Conservation (phyloP, 2,888 invertebrate species). For the Ochlodes sylvanus region DNA sequence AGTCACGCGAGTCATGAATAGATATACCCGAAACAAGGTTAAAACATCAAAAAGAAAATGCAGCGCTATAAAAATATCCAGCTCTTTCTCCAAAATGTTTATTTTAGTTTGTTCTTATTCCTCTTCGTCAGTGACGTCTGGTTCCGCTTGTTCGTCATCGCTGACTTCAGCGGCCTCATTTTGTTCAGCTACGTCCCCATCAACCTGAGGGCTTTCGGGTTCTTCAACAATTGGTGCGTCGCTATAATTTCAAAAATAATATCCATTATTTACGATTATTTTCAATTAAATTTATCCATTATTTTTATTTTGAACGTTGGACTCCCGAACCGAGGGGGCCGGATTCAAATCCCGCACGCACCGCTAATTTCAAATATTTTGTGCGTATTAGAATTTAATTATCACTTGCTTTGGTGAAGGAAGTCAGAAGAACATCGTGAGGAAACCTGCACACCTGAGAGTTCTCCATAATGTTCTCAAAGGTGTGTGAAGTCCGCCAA, state of each 20-base stretch:
- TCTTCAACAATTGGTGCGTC: constrained; percentile 78
- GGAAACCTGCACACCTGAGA: too few relatives aligned
- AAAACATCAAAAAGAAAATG: constrained; percentile 53
- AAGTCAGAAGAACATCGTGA: too few relatives aligned
- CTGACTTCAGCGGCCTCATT: constrained; percentile 71
- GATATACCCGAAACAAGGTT: constrained; percentile 49
- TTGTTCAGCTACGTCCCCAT: constrained; percentile 56
- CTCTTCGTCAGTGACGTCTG: constrained; percentile 82
- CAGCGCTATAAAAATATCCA: constrained; percentile 51
- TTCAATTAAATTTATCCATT: too few relatives aligned
- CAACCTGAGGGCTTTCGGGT: constrained; percentile 73
- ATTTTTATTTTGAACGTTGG: too few relatives aligned
- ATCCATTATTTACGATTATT: not conserved
- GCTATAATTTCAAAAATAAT: constrained; percentile 49
- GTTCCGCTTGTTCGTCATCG: constrained; percentile 79
- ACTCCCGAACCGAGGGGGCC: too few relatives aligned
- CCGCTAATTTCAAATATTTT: too few relatives aligned
- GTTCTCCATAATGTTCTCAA: too few relatives aligned
- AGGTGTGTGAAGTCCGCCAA: too few relatives aligned
- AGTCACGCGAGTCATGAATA: constrained; percentile 64
- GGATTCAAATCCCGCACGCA: too few relatives aligned
- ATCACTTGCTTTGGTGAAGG: too few relatives aligned
- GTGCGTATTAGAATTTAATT: too few relatives aligned
- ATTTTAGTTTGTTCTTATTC: constrained; percentile 51
- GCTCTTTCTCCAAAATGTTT: constrained; percentile 5